These are phyloP conservation scores for Diacarnus erythraeanus DNA, from an alignment of 37 sponge, comb jelly and placozoan genomes.

Conservation along the genomic window DNA sequence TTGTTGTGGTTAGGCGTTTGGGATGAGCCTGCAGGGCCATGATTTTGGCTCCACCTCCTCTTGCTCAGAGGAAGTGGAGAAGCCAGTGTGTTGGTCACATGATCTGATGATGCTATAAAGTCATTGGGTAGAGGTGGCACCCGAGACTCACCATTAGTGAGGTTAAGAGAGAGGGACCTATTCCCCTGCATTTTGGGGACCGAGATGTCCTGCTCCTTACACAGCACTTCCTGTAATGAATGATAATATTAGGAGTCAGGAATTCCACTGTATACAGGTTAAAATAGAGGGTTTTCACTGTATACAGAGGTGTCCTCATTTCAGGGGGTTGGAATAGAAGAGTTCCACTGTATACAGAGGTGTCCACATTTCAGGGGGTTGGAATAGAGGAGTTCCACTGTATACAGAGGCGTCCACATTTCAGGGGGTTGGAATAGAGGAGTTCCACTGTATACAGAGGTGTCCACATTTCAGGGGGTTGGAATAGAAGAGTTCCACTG, in stretches of 20 bases:
- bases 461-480: too few species aligned
- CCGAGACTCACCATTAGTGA: not conserved
- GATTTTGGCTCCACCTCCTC: not conserved
- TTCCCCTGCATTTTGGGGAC: not conserved
- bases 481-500: too few species aligned
- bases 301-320: not conserved
- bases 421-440: too few species aligned
- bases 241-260: too few species aligned
- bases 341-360: too few species aligned
- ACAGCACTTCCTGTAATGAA: slow-evolving; percentile 15
- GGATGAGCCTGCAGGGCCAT: too few species aligned
- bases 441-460: too few species aligned
- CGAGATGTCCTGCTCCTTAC: slow-evolving; percentile 15
- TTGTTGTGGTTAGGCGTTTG: not conserved
- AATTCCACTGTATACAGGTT: too few species aligned
- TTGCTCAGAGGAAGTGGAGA: not conserved
- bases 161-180: not conserved
- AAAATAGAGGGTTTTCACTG: too few species aligned
- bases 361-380: too few species aligned
- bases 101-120: not conserved
- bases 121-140: slow-evolving; percentile 20
- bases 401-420: too few species aligned
- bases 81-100: not conserved
- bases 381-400: too few species aligned
- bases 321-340: not conserved